Base-by-base conservation (phyloP, 2,113 vertebrate species). In the Numida meleagris region DNA sequence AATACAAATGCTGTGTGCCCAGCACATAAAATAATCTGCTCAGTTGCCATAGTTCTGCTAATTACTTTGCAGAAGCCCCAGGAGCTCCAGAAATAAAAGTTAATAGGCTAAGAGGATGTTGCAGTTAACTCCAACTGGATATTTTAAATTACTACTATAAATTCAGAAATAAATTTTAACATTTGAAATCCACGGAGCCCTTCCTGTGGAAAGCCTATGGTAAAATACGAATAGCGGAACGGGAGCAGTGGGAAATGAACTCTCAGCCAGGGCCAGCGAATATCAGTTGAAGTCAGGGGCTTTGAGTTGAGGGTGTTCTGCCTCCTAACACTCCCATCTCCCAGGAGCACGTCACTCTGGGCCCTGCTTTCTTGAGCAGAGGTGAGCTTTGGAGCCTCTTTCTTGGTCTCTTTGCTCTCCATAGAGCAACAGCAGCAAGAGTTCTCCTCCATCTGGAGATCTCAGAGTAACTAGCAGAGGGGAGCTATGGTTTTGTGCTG, bases 141-240 rank as follows among this genome's bases (percentile, higher is more conserved):
- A 91, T 95, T 91, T 96, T 94, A 76, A 96, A 96, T 96, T 96
- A 76, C 92, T 86, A 31, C 72, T 51, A 93, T 95, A 94, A 95
- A 95, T 90, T 92, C 59, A 73, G 94, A 82, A 88, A 82, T 90
- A 88, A 94, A 85, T 88, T 72, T 82, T 85, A 85, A 51, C 63
- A 68, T 85, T 58, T 88, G 79, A 91, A 82, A 83, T 85, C 63
- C 55, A 14, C 1, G 4, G 82, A 83, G 45, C 42, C 67, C 45
- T 80, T 88, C 36, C 75, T 88, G n/a, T 70, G 3, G 36, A 61
- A 82, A 89, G 74, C 62, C 72, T 46, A 0, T 36, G 85, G 20
- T 82, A 61, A 79, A 57, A 72, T 11, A 40, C 2, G 29, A 82
- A n/a, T 7, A 61, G 51, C 1, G 1, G 34, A 42, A 29, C 9